Conservation (phyloP, 2,888 invertebrate species). For the Adela reaumurella region DNA sequence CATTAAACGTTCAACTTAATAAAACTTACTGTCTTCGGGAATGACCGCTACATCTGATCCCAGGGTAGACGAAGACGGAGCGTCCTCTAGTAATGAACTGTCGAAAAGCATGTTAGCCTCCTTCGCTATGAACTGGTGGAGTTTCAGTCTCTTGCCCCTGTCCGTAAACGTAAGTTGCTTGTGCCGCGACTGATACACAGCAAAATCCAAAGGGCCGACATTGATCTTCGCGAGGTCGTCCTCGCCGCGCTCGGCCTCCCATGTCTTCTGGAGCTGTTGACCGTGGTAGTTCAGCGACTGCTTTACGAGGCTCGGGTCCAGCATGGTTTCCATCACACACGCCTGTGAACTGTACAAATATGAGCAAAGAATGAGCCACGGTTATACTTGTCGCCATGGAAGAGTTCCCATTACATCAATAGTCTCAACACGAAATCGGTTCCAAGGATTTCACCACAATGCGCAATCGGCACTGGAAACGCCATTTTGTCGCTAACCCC, state of each 20-base stretch:
- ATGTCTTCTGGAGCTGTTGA: conserved; percentile 81
- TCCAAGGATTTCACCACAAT: not conserved
- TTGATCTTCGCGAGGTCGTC: conserved; percentile 66
- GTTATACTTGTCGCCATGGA: too few relatives aligned
- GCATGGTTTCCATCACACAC: conserved; percentile 30
- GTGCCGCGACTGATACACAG: conserved; percentile 73
- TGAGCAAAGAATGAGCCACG: too few relatives aligned
- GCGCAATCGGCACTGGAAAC: not conserved
- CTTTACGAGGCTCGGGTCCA: conserved; percentile 58
- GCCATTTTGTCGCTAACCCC: not conserved
- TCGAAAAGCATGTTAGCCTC: conserved; percentile 78
- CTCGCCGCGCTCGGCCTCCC: conserved; percentile 81
- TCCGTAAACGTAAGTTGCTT: conserved; percentile 81
- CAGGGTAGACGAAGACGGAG: conserved; percentile 44
- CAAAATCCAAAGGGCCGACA: conserved; percentile 62
- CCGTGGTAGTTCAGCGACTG: conserved; percentile 82
- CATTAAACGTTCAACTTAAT: too few relatives aligned
- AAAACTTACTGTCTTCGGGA: conserved; percentile 54
- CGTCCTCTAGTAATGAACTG: conserved; percentile 42
- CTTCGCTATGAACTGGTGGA: conserved; percentile 84
- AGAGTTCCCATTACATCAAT: too few relatives aligned
- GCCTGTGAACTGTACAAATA: too few relatives aligned
- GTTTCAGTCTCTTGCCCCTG: conserved; percentile 74
- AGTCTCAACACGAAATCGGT: too few relatives aligned
- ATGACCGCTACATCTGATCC: conserved; percentile 46